Evolutionary conservation across 2,797 vertebrate genomes (phyloP).

Genomic region (Hoplostethus atlanticus): DNA sequence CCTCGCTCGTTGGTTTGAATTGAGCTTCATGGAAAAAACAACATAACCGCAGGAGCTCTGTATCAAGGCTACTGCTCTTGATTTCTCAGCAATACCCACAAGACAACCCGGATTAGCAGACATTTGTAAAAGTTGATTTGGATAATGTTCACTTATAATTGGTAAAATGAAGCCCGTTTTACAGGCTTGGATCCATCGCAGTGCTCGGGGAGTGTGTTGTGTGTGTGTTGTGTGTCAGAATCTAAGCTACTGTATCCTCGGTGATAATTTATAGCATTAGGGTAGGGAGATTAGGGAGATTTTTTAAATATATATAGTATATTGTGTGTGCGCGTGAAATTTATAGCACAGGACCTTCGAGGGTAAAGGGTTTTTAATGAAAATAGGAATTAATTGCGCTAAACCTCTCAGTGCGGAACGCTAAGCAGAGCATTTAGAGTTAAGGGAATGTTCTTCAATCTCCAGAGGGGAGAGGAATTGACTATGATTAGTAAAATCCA

Average conservation of each 20-base stretch:
- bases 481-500: background rate
- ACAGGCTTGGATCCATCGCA: conserved; percentile 27
- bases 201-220: background rate
- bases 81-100: conserved; percentile 62
- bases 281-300: background rate
- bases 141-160: conserved; percentile 66
- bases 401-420: conserved; percentile 2
- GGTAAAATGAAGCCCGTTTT: conserved; percentile 42
- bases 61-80: conserved; percentile 47
- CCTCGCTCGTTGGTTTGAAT: conserved; percentile 1
- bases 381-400: conserved; percentile 40
- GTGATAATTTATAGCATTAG: conserved; percentile 32
- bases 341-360: conserved; percentile 7
- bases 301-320: no score
- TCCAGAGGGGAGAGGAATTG: background rate
- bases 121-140: conserved; percentile 64
- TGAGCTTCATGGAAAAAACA: conserved; percentile 21
- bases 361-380: conserved; percentile 24
- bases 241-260: conserved; percentile 33
- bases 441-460: background rate
- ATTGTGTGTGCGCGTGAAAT: conserved; percentile 4
- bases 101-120: conserved; percentile 63
- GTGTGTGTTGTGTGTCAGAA: conserved; percentile 1
- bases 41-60: conserved; percentile 27
- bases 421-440: conserved; percentile 17